Percentiles rank a stretch among this genome's conserved stretches.
Evolutionary conservation across 2,113 vertebrate species (phyloP).

Genomic region (Ailurus styani): DNA sequence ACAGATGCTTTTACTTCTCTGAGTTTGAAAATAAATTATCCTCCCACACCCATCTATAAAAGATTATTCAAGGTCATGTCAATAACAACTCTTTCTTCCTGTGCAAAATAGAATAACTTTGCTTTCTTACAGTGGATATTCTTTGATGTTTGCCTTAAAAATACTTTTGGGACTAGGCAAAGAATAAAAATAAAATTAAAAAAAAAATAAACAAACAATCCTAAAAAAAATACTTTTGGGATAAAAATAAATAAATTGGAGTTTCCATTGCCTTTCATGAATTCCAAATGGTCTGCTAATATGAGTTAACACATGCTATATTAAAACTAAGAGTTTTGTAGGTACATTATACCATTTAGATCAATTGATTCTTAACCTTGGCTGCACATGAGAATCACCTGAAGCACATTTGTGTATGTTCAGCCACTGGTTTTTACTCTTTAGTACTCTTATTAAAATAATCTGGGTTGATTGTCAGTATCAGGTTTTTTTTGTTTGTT

Average conservation of each 20-base stretch:
- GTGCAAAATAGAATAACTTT: conserved; percentile 14
- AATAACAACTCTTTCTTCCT: conserved; percentile 52
- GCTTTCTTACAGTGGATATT: not conserved
- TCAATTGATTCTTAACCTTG: not conserved
- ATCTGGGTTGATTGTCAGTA: not conserved
- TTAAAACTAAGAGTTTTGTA: not conserved
- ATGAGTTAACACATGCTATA: not conserved
- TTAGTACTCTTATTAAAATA: not conserved
- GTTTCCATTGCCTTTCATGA: not conserved
- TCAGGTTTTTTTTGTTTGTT: not conserved
- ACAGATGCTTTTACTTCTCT: conserved; percentile 74
- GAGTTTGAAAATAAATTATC: conserved; percentile 42
- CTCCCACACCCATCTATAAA: conserved; percentile 51
- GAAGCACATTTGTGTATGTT: not conserved
- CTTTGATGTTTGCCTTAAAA: not conserved
- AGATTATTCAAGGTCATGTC: conserved; percentile 66
- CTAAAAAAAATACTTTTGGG: not conserved
- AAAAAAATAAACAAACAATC: no score
- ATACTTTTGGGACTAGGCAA: not conserved
- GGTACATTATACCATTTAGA: not conserved
- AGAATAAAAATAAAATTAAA: not conserved
- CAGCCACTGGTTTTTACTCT: not conserved
- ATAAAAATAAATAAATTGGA: not conserved
- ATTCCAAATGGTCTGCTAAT: not conserved
- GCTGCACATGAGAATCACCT: not conserved